Percentiles rank a stretch among this genome's conserved stretches.
Conservation (phyloP, 2,797 vertebrate species). For the Brachyalestes nurse region DNA sequence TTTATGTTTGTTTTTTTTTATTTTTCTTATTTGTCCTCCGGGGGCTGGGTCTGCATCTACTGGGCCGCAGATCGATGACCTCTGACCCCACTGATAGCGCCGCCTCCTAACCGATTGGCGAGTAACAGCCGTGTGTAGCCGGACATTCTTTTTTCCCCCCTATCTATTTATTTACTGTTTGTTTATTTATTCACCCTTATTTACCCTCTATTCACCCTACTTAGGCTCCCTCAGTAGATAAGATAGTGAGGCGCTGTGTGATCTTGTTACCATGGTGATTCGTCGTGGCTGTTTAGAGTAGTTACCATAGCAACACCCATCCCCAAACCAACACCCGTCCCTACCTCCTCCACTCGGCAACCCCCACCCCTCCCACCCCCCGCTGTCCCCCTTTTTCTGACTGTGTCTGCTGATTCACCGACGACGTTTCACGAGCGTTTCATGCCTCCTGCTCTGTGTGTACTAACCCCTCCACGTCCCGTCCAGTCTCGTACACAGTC, state of each 20-base stretch:
- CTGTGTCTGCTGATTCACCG: slow-evolving; percentile 36
- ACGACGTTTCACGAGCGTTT: slow-evolving; percentile 81
- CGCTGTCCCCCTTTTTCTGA: slow-evolving; percentile 34
- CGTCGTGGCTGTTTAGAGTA: slow-evolving; percentile 52
- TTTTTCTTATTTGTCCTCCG: slow-evolving; percentile 42
- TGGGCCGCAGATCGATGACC: slow-evolving; percentile 72
- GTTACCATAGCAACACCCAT: slow-evolving; percentile 41
- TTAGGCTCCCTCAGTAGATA: slow-evolving; percentile 16
- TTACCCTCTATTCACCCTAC: not conserved
- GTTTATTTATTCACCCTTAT: slow-evolving; percentile 6
- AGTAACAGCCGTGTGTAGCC: slow-evolving; percentile 69
- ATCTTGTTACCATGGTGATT: slow-evolving; percentile 55
- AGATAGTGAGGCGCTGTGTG: slow-evolving; percentile 59
- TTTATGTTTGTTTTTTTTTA: slow-evolving; percentile 49
- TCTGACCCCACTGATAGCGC: slow-evolving; percentile 65
- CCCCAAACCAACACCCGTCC: slow-evolving; percentile 15
- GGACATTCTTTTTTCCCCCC: slow-evolving; percentile 29
- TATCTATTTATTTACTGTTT: slow-evolving; percentile 26
- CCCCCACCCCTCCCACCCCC: not conserved
- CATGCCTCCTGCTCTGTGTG: slow-evolving; percentile 80
- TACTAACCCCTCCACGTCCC: slow-evolving; percentile 73
- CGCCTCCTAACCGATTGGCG: slow-evolving; percentile 71
- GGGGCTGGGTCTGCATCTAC: slow-evolving; percentile 43
- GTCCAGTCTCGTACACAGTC: slow-evolving; percentile 56
- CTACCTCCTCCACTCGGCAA: not conserved